Evolutionary conservation across 2,797 vertebrate species (phyloP).

Genomic region (Alosa sapidissima): DNA sequence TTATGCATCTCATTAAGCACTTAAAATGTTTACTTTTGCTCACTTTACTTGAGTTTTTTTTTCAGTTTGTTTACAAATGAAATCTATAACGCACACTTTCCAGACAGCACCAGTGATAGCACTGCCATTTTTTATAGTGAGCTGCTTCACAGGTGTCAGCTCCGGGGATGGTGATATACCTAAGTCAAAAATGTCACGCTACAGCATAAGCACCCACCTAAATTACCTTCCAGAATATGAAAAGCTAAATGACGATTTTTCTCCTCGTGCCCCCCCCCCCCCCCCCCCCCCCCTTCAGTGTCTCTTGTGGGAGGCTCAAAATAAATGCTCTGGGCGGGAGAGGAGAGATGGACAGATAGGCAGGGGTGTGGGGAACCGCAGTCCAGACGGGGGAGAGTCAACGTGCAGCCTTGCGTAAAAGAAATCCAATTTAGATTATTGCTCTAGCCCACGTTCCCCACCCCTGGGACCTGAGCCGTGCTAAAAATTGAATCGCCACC

Average conservation of each 20-base stretch:
- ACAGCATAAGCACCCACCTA: background rate
- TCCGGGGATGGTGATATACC: background rate
- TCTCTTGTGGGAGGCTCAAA: background rate
- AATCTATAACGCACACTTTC: background rate
- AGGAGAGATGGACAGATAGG: slow-evolving; percentile 50
- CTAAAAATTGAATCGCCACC: slow-evolving; percentile 34
- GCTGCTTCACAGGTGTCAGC: background rate
- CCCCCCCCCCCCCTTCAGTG: background rate
- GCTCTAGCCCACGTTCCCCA: slow-evolving; percentile 32
- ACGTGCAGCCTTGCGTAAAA: slow-evolving; percentile 45
- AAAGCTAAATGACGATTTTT: background rate
- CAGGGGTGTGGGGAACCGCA: slow-evolving; percentile 24
- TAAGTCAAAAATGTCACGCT: background rate
- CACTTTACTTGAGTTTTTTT: background rate
- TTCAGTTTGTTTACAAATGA: background rate
- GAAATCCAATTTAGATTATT: slow-evolving; percentile 58
- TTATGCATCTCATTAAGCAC: background rate
- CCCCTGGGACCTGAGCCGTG: slow-evolving; percentile 39
- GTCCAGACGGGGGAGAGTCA: slow-evolving; percentile 33
- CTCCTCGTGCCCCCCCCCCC: background rate
- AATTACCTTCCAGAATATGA: background rate
- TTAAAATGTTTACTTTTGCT: background rate
- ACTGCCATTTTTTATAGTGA: background rate
- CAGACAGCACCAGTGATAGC: background rate
- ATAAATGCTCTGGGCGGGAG: slow-evolving; percentile 29